These are phyloP conservation scores for Heliocidaris erythrogramma DNA, from an alignment of 35 echinoderm and acorn worm genomes.

Conservation along the genomic window DNA sequence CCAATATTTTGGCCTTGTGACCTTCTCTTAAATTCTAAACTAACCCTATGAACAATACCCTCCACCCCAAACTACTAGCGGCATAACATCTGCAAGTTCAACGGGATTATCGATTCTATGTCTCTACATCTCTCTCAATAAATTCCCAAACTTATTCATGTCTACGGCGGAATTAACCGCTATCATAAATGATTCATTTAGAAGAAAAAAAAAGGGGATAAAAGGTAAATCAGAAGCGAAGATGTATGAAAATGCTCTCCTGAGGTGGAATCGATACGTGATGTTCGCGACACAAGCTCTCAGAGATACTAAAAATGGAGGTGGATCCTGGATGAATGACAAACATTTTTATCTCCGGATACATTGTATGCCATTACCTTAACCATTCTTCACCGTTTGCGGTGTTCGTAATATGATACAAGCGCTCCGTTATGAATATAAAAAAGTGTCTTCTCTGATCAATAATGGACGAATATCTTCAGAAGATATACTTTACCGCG, in stretches of 20 bases:
- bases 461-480: neutral
- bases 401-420: neutral
- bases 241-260: neutral
- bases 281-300: neutral
- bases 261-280: neutral
- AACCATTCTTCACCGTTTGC: neutral
- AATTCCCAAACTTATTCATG: neutral
- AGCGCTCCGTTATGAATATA: neutral
- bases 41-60: neutral
- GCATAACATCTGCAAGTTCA: neutral
- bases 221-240: neutral
- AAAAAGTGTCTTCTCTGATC: neutral
- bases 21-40: neutral
- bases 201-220: neutral
- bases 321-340: neutral
- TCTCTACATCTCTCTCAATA: neutral
- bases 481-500: neutral
- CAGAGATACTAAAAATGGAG: neutral
- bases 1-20: neutral
- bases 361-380: neutral
- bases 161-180: neutral
- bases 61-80: neutral
- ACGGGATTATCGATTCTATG: neutral
- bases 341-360: neutral
- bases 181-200: slow-evolving; percentile 6